These are phyloP conservation scores for Athetis lepigone DNA, from an alignment of 2,888 invertebrate species.

Conservation along the genomic window DNA sequence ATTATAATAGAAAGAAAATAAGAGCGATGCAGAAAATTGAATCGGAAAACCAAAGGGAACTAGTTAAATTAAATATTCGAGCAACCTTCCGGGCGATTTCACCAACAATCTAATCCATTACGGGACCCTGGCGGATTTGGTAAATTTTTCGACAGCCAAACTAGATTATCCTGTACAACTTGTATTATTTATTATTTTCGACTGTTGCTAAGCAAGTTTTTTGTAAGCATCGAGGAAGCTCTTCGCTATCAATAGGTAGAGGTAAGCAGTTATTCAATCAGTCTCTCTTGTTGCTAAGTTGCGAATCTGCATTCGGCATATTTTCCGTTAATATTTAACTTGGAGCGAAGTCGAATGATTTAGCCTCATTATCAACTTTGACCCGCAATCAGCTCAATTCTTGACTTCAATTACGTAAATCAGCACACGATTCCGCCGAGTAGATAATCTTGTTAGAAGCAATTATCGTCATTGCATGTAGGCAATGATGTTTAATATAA, in stretches of 20 bases:
- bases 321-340: conserved; percentile 40
- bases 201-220: conserved; percentile 62
- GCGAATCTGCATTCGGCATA: conserved; percentile 52
- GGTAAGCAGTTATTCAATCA: conserved; percentile 54
- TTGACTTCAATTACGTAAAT: conserved; percentile 59
- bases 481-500: conserved; percentile 44
- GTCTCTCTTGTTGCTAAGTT: conserved; percentile 50
- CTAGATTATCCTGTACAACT: conserved; percentile 64
- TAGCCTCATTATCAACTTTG: conserved; percentile 52
- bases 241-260: conserved; percentile 36
- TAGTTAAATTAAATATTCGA: conserved; percentile 36
- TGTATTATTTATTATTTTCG: conserved; percentile 59
- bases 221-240: conserved; percentile 60
- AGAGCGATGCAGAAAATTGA: conserved; percentile 24
- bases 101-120: conserved; percentile 65
- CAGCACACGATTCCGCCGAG: conserved; percentile 48
- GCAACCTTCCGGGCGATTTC: conserved; percentile 51
- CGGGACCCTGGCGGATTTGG: conserved; percentile 49
- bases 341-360: conserved; percentile 31
- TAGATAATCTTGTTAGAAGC: conserved; percentile 60
- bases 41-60: conserved; percentile 27
- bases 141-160: conserved; percentile 63
- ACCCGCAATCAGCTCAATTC: conserved; percentile 56
- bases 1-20: conserved; percentile 30
- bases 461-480: conserved; percentile 55